Percentiles rank a stretch among this genome's conserved stretches.
Conservation (phyloP, 2,888 invertebrate species). For the Clusia tigrina region DNA sequence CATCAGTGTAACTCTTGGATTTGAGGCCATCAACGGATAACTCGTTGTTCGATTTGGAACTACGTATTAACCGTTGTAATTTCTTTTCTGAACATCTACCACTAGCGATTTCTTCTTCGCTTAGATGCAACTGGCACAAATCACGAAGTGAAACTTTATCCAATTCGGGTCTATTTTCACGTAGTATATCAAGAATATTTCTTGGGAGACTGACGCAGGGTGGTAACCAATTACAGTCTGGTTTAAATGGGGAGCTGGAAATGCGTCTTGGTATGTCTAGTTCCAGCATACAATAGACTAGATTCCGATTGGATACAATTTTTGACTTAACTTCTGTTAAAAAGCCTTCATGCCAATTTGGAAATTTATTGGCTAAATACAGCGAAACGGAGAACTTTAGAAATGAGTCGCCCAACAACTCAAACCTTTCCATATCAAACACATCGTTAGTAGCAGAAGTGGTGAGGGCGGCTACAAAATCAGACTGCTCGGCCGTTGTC, state of each 20-base stretch:
- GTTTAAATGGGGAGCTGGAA: constrained; percentile 69
- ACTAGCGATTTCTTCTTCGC: constrained; percentile 62
- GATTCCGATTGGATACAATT: constrained; percentile 81
- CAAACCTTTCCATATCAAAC: constrained; percentile 80
- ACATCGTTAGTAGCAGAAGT: constrained; percentile 74
- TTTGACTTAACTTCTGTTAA: constrained; percentile 74
- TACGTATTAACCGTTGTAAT: constrained; percentile 42
- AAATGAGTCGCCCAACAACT: constrained; percentile 86
- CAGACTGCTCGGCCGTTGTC: constrained; percentile 54
- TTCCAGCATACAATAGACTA: constrained; percentile 75
- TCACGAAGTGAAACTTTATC: constrained; percentile 62
- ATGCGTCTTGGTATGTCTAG: constrained; percentile 50
- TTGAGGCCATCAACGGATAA: constrained; percentile 18
- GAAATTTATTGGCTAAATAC: constrained; percentile 72
- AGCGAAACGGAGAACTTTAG: constrained; percentile 79
- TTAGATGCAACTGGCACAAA: constrained; percentile 66
- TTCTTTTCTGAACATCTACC: constrained; percentile 49
- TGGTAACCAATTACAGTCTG: constrained; percentile 79
- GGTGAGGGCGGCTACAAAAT: constrained; percentile 71
- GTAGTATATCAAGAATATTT: constrained; percentile 56
- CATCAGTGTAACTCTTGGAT: constrained; percentile 38
- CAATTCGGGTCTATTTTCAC: constrained; percentile 36
- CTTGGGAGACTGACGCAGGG: constrained; percentile 76
- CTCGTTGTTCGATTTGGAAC: constrained; percentile 35
- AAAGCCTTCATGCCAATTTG: constrained; percentile 75